phyloP scores from a whole-genome alignment of 1,140 invertebrate genomes.

The Colletes gigas region DNA sequence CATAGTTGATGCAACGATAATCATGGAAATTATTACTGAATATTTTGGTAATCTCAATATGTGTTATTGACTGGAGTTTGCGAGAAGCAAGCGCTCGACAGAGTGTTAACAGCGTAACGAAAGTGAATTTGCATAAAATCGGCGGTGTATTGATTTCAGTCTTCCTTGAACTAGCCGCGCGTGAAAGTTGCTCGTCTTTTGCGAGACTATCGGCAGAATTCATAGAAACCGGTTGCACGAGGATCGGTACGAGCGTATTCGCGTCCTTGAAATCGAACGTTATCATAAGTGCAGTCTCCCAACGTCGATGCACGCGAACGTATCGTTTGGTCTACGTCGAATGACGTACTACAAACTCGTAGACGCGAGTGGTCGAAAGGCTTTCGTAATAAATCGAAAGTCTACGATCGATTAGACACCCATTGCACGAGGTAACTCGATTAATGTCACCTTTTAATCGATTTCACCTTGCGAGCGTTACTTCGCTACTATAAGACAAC shows the following conservation, averaged over 20 bases:
- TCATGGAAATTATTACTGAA: no score
- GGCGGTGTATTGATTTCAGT: background rate
- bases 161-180: background rate
- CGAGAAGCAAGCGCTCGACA: no score
- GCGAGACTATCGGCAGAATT: slow-evolving; percentile 19
- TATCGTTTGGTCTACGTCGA: background rate
- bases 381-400: slow-evolving; percentile 74
- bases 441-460: slow-evolving; percentile 38
- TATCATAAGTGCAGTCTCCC: slow-evolving; percentile 39
- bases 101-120: no score
- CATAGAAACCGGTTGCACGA: slow-evolving; percentile 47
- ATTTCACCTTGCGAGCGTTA: background rate
- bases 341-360: background rate
- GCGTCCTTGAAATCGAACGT: slow-evolving; percentile 51
- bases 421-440: slow-evolving; percentile 27
- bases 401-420: slow-evolving; percentile 55
- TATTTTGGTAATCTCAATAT: no score
- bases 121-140: background rate
- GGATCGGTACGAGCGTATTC: slow-evolving; percentile 18
- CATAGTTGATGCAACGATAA: no score
- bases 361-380: background rate
- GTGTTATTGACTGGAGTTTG: no score
- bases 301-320: background rate
- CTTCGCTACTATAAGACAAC: background rate
- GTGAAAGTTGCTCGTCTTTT: slow-evolving; percentile 3